Evolutionary conservation across 2,888 invertebrate genomes (phyloP), one percentile per base, ranked within the genome.

Genomic region (Idaea biselata): DNA sequence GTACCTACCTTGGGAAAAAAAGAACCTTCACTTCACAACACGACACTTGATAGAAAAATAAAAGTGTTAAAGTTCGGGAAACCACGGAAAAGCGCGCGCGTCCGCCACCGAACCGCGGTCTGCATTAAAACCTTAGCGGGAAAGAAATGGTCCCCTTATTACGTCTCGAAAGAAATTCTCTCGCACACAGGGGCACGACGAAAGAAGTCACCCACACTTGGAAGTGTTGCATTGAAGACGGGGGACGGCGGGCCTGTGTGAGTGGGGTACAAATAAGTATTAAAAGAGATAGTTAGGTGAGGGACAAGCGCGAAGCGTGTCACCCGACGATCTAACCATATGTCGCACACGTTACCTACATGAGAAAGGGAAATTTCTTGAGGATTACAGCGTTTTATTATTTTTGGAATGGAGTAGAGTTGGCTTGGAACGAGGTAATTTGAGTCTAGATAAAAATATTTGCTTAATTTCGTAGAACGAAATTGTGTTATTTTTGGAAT

Each of bases 81-180:
- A 89, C 91, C 91, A 90, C 89, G 88, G 80, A 79, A 80, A 85
- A 84, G 88, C 87, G 89, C 91, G 91, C 87, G 90, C 92, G 91
- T 85, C 81, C 91, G 89, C 90, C 87, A 85, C 91, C 91, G 87
- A 89, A 92, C 84, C 91, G 91, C 89, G 91, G 90, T 91, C 90
- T 87, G 90, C 92, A 92, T 92, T 92, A 92, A 92, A 91, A 91
- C 92, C 92, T 90, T 89, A 88, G 90, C 90, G 91, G 90, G 89
- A 92, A 92, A 90, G 90, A 91, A 92, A 91, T 88, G 85, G 91
- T 91, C 91, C 92, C 92, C 91, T 92, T 91, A 91, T 91, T 91
- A 91, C 91, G 90, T 91, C 91, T 91, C 91, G 89, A 91, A 91
- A 92, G 91, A 92, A 91, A 92, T 91, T 88, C 89, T 70, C 89